Conservation (phyloP, 30 jellyfish, hydroid and myxozoan species). For the Chrysaora quinquecirrha region DNA sequence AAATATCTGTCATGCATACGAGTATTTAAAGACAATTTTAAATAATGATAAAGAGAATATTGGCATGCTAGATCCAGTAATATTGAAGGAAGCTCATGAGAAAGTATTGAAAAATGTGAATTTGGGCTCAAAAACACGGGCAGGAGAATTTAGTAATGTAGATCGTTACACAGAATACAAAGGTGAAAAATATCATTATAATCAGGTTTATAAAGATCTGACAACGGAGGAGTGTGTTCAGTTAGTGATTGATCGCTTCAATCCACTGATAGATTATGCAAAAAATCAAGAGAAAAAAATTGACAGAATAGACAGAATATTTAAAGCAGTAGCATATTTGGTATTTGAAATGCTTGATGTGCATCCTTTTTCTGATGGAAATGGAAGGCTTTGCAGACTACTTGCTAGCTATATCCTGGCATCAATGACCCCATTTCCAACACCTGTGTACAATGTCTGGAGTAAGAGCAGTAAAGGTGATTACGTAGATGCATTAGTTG, state of each 20-base stretch:
- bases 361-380: conserved; percentile 61
- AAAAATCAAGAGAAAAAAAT: neutral
- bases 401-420: conserved; percentile 29
- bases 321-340: conserved; percentile 32
- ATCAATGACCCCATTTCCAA: conserved; percentile 28
- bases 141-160: conserved; percentile 25
- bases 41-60: no score
- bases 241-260: conserved; percentile 24
- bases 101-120: neutral
- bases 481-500: conserved; percentile 31
- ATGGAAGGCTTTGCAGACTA: conserved; percentile 46
- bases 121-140: neutral
- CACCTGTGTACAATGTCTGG: conserved; percentile 33
- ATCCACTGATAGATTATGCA: neutral
- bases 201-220: neutral
- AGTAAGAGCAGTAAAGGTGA: neutral
- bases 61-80: conserved; percentile 9
- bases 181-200: conserved; percentile 28
- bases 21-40: no score
- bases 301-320: neutral
- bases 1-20: no score
- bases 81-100: conserved; percentile 6
- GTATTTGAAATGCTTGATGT: conserved; percentile 33
- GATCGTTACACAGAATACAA: conserved; percentile 4
- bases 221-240: neutral